Conservation (phyloP, 2,113 vertebrate species). For the Tapirus terrestris region DNA sequence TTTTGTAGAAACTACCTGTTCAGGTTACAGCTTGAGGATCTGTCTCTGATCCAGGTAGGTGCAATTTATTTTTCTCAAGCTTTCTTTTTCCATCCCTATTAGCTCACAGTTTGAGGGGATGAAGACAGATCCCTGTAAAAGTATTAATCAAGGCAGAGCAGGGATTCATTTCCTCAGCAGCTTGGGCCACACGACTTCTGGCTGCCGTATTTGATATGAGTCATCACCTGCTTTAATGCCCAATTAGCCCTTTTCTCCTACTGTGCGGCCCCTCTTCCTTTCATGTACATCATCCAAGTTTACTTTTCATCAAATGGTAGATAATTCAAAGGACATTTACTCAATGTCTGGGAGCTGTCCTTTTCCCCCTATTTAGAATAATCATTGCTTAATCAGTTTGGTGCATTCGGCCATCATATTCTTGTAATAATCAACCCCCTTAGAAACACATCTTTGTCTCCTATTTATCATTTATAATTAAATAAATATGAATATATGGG, state of each 20-base stretch:
- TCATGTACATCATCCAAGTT: background rate
- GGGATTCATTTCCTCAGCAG: background rate
- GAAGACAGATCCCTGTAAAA: background rate
- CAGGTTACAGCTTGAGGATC: conserved; percentile 93
- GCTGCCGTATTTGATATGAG: background rate
- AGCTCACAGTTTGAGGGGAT: background rate
- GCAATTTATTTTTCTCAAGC: conserved; percentile 48
- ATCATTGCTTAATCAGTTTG: background rate
- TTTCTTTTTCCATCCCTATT: background rate
- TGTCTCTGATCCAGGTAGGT: conserved; percentile 94
- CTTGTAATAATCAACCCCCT: background rate
- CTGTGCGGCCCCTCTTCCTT: background rate
- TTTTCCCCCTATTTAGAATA: background rate
- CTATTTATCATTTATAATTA: background rate
- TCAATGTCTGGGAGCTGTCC: too few relatives aligned
- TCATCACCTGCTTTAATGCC: conserved; percentile 59
- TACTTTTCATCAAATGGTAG: background rate
- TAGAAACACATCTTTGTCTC: background rate
- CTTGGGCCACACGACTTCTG: background rate
- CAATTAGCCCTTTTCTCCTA: conserved; percentile 40
- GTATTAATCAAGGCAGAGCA: background rate
- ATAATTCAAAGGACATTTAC: background rate
- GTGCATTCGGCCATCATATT: background rate
- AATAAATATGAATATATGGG: background rate
- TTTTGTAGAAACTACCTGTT: conserved; percentile 95